A percentile compares a stretch with the other conserved stretches of the same genome.
phyloP scores from a whole-genome alignment of 2,797 vertebrate species.

The Acrossocheilus wenchowensis region DNA sequence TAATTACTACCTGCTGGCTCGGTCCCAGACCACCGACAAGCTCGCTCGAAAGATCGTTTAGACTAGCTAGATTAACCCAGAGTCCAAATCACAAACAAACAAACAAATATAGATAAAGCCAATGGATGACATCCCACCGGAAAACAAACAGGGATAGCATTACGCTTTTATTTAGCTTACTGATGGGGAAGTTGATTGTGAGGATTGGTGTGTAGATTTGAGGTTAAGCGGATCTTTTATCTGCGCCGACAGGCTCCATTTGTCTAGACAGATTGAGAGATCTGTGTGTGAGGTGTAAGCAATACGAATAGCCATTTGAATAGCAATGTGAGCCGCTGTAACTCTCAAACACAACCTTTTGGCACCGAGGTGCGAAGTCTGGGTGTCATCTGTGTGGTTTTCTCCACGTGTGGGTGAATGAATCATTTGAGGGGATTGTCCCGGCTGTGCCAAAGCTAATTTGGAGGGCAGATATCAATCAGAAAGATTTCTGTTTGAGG shows the following conservation, averaged over 20 bases:
- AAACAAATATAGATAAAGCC: slow-evolving; percentile 70
- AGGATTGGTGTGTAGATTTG: slow-evolving; percentile 61
- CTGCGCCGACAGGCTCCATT: slow-evolving; percentile 62
- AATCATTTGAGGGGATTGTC: not conserved
- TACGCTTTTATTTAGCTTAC: slow-evolving; percentile 62
- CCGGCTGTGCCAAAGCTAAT: not conserved
- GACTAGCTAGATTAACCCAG: slow-evolving; percentile 71
- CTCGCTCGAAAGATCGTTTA: slow-evolving; percentile 64
- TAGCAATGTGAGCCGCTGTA: slow-evolving; percentile 66
- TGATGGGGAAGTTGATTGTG: slow-evolving; percentile 60
- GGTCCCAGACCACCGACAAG: slow-evolving; percentile 52
- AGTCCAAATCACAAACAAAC: slow-evolving; percentile 65
- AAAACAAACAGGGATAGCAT: slow-evolving; percentile 69
- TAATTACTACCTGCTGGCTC: slow-evolving; percentile 84
- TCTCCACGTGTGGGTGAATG: slow-evolving; percentile 63
- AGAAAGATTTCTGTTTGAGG: not conserved
- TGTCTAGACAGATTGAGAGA: slow-evolving; percentile 44
- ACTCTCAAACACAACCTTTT: slow-evolving; percentile 76
- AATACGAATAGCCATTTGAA: slow-evolving; percentile 61
- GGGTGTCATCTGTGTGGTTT: slow-evolving; percentile 28
- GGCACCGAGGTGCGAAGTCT: slow-evolving; percentile 71
- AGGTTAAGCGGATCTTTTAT: slow-evolving; percentile 57
- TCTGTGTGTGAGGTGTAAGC: slow-evolving; percentile 39
- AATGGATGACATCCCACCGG: slow-evolving; percentile 58
- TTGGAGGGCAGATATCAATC: not conserved